Conservation (phyloP, 2,113 vertebrate genomes). For the Grallaria varia region DNA sequence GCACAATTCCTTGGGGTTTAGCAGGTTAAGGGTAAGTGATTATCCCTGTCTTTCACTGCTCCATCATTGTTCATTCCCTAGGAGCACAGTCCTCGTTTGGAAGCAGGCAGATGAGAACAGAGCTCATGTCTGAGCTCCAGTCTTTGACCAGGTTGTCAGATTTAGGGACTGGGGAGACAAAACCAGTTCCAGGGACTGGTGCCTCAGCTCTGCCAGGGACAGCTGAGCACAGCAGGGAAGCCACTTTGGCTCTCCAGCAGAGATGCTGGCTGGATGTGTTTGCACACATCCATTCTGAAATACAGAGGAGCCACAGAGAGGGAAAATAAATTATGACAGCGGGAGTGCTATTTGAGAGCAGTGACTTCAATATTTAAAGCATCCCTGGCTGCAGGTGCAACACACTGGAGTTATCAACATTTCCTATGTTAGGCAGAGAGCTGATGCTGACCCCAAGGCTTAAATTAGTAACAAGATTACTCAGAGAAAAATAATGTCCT, state of each 20-base stretch:
- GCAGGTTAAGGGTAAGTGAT: not conserved
- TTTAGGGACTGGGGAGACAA: not conserved
- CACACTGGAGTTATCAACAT: not conserved
- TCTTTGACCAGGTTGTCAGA: not conserved
- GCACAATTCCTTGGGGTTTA: not conserved
- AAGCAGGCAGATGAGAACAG: not conserved
- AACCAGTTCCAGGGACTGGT: not conserved
- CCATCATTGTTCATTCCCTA: not conserved
- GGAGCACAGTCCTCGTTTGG: not conserved
- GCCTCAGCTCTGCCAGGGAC: not conserved
- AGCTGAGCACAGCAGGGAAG: rapidly evolving
- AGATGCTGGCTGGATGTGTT: not conserved
- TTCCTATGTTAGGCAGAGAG: not conserved
- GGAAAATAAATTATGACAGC: not conserved
- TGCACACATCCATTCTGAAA: not conserved
- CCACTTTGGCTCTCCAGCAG: not conserved
- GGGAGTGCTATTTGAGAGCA: not conserved
- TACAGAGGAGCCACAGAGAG: not conserved
- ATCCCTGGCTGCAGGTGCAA: not conserved
- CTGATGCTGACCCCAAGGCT: not conserved
- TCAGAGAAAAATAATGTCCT: constrained; percentile 34
- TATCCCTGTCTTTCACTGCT: not conserved
- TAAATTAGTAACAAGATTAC: constrained; percentile 50
- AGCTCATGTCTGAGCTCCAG: not conserved
- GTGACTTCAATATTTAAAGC: not conserved